These are phyloP conservation scores for Brevimyrus niger DNA, from an alignment of 2,113 vertebrate genomes.

Conservation along the genomic window DNA sequence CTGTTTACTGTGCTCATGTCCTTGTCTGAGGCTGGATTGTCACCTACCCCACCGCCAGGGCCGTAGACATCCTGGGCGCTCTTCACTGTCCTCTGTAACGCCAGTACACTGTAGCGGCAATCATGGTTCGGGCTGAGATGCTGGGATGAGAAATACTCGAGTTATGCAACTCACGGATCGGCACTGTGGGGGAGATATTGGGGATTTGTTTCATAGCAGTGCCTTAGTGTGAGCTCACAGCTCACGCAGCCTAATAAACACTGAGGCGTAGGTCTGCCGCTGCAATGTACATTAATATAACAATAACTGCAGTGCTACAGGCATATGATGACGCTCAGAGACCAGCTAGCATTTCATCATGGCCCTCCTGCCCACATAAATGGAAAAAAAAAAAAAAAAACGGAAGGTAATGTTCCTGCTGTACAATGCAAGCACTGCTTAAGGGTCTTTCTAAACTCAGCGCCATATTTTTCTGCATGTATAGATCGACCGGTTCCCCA, in stretches of 20 bases:
- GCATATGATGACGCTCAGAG: neutral
- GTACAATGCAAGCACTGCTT: neutral
- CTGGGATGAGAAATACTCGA: neutral
- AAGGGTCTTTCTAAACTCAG: neutral
- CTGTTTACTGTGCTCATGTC: neutral
- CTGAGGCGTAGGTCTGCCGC: neutral
- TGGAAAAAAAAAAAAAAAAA: neutral
- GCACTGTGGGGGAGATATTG: neutral
- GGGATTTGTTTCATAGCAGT: neutral
- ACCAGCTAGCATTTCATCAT: neutral
- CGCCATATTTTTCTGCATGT: neutral
- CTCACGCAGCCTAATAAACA: neutral
- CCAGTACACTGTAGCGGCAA: constrained; percentile 19
- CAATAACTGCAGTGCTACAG: neutral
- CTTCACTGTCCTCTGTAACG: neutral
- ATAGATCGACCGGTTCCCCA: neutral
- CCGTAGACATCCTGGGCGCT: constrained; percentile 35
- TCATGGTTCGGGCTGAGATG: neutral
- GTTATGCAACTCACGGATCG: neutral
- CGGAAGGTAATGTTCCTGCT: neutral
- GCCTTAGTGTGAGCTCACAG: neutral
- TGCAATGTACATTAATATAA: neutral
- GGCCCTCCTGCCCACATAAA: neutral
- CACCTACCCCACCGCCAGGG: constrained; percentile 25
- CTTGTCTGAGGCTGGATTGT: constrained; percentile 1